phyloP scores from a whole-genome alignment of 2,888 invertebrate species.

The Enchytraeus crypticus region DNA sequence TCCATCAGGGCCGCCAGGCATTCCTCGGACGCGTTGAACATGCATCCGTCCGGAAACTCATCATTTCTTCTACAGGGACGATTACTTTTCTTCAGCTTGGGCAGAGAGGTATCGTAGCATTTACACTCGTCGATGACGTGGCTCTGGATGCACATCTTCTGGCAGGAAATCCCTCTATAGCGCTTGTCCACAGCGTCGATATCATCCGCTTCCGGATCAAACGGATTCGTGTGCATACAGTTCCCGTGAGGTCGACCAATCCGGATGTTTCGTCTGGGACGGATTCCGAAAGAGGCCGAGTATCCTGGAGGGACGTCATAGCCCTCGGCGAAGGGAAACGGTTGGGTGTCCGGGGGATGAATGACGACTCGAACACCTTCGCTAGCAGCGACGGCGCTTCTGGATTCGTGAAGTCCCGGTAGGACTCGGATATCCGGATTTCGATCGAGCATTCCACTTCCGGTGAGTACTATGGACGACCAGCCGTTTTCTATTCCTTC shows the following conservation, averaged over 20 bases:
- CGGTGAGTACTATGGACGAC: slow-evolving; percentile 22
- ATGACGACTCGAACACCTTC: slow-evolving; percentile 27
- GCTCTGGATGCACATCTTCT: slow-evolving; percentile 26
- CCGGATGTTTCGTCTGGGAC: slow-evolving; percentile 21
- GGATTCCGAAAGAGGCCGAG: slow-evolving; percentile 25
- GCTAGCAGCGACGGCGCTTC: slow-evolving; percentile 23
- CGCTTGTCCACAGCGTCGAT: neutral
- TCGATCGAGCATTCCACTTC: slow-evolving; percentile 24
- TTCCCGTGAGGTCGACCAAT: slow-evolving; percentile 26
- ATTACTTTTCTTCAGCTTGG: slow-evolving; percentile 7
- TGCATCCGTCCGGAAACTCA: slow-evolving; percentile 21
- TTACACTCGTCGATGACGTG: slow-evolving; percentile 17
- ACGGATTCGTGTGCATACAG: slow-evolving; percentile 21
- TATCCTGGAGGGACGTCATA: slow-evolving; percentile 27
- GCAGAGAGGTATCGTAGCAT: slow-evolving; percentile 20
- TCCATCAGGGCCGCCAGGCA: slow-evolving; percentile 17
- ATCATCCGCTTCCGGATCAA: slow-evolving; percentile 9
- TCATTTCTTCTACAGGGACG: slow-evolving; percentile 15
- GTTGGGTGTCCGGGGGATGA: slow-evolving; percentile 21
- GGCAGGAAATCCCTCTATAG: slow-evolving; percentile 24
- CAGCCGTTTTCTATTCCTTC: slow-evolving; percentile 29
- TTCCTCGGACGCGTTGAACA: slow-evolving; percentile 17
- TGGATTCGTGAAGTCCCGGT: slow-evolving; percentile 24
- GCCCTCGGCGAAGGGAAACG: slow-evolving; percentile 26
- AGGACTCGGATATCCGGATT: slow-evolving; percentile 24